Base-by-base conservation (phyloP, 2,113 vertebrate species). In the Platysternon megacephalum region DNA sequence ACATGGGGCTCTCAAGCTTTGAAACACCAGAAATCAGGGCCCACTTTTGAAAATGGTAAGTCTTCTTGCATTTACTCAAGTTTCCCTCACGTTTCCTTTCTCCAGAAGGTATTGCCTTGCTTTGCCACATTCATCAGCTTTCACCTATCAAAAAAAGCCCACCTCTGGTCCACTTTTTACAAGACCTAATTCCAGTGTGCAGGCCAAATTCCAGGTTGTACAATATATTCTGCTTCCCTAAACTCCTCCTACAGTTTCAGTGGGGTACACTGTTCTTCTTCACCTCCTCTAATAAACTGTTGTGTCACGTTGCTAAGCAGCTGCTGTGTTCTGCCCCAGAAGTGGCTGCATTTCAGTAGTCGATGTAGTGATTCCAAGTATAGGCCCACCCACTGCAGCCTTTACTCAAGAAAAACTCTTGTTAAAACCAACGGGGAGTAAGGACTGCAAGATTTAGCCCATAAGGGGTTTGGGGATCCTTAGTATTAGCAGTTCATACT, bases 381-480 rank as follows among this genome's bases (percentile, higher is more conserved):
- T 13, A 10, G 11, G 53, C 22, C 24, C 87, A 91, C 68, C 35
- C 0, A 22, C 74, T 5, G 86, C 49, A n/a, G 5, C 11, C n/a
- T 39, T 72, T 39, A 80, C 89, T 28, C 82, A 52, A 87, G 17
- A 53, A 35, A 2, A 2, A 13, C 6, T n/a, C 58, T 85, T 44
- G 84, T 79, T 74, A 85, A 88, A 84, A 17, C 13, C 39, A 9
- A 19, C 8, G 0, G 78, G n/a, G 35, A 56, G 81, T 48, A 1
- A 29, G 86, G 76, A 83, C 78, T 85, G n/a, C 93, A 88, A 84
- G 85, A 86, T 24, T 28, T 24, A 11, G n/a, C 8, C 4, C 0
- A 0, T 72, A 56, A 51, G 51, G n/a, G 39, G 5, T 11, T 4
- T 0, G 0, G 3, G 86, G 52, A 26, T 35, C n/a, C n/a, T 72